Evolutionary conservation across 2,888 invertebrate species (phyloP).

Genomic region (Pinctada fucata): DNA sequence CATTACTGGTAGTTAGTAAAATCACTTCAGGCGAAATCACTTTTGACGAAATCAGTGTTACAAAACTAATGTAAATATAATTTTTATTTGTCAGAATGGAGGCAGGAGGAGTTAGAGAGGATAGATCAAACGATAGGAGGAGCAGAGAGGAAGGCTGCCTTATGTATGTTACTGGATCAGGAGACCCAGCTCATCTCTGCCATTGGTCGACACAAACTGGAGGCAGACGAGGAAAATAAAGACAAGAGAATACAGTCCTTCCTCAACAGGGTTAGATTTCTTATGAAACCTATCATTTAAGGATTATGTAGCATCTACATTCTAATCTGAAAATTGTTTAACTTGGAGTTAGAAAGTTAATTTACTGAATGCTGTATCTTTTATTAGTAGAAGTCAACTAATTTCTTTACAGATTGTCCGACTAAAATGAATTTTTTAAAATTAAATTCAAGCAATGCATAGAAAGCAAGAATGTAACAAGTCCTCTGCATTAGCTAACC

Average conservation of each 20-base stretch:
- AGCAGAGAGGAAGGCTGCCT: constrained; percentile 77
- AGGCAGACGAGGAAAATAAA: constrained; percentile 71
- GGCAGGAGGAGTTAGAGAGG: constrained; percentile 73
- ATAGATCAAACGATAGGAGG: constrained; percentile 74
- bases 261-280: constrained; percentile 70
- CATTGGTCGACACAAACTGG: constrained; percentile 76
- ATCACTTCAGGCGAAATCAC: too few relatives aligned
- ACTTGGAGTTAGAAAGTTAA: neutral
- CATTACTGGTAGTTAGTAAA: too few relatives aligned
- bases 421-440: too few relatives aligned
- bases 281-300: neutral
- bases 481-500: too few relatives aligned
- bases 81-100: constrained; percentile 70
- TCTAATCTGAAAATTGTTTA: neutral
- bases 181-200: constrained; percentile 77
- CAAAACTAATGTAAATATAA: too few relatives aligned
- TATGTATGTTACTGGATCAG: constrained; percentile 76
- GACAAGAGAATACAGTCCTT: constrained; percentile 72
- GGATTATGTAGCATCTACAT: neutral
- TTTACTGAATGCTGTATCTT: neutral
- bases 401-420: neutral
- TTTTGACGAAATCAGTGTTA: too few relatives aligned
- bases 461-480: too few relatives aligned
- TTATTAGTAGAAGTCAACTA: neutral
- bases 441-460: too few relatives aligned